Conservation (phyloP, 1,140 invertebrate species). For the Doryteuthis pealeii region DNA sequence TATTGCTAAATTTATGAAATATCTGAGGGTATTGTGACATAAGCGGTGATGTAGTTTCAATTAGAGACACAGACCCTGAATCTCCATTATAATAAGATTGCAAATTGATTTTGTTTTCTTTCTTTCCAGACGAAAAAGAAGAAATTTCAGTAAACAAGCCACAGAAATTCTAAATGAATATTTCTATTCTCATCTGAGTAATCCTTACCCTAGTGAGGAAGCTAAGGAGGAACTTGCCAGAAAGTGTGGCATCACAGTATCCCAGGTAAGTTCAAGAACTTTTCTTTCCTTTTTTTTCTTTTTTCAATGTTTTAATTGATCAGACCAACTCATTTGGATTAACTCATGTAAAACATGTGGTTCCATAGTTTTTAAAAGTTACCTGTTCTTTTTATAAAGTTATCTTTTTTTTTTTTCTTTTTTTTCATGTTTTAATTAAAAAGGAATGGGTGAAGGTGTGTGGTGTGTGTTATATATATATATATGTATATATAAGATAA, state of each 20-base stretch:
- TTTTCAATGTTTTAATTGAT: neutral
- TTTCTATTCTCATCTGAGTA: conserved; percentile 99
- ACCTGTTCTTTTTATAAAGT: neutral
- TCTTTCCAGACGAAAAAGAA: conserved; percentile 82
- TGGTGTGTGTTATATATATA: too few species aligned
- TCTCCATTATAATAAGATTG: too few species aligned
- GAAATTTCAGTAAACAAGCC: conserved; percentile 99
- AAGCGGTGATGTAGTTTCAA: too few species aligned
- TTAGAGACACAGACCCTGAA: too few species aligned
- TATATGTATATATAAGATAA: too few species aligned
- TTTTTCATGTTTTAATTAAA: too few species aligned
- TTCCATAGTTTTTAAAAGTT: neutral
- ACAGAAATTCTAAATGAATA: conserved; percentile 99
- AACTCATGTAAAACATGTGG: neutral
- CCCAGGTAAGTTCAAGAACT: conserved; percentile 70
- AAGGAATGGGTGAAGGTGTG: too few species aligned
- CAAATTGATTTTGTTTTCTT: too few species aligned
- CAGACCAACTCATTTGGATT: neutral
- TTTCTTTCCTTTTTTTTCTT: conserved; percentile 18
- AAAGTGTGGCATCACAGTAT: conserved; percentile 98
- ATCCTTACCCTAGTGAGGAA: conserved; percentile 99
- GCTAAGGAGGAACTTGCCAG: conserved; percentile 99
- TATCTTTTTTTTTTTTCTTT: too few species aligned
- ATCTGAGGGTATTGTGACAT: too few species aligned
- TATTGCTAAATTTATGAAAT: too few species aligned